Evolutionary conservation across 2,113 vertebrate species (phyloP).

Genomic region (Larimichthys polyactis): DNA sequence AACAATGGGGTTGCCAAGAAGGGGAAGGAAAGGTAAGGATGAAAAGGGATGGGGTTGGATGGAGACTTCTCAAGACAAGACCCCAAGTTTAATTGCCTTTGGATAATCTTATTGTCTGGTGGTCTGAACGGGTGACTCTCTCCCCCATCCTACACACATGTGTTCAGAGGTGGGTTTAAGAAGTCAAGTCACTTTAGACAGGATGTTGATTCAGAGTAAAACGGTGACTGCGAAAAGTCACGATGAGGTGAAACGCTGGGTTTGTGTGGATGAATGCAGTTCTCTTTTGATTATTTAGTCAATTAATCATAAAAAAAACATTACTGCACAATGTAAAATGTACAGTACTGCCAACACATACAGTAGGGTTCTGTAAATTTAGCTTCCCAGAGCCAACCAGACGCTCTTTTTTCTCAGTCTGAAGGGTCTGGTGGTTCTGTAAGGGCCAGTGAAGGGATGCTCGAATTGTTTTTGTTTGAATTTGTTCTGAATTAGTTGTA

Average conservation of each 20-base stretch:
- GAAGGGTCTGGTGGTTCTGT: too few species aligned
- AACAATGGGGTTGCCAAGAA: slow-evolving; percentile 79
- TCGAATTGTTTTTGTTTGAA: too few species aligned
- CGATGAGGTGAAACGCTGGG: neutral
- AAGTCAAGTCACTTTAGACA: slow-evolving; percentile 39
- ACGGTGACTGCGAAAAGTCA: neutral
- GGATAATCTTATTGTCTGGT: slow-evolving; percentile 79
- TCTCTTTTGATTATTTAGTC: neutral
- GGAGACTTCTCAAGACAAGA: slow-evolving; percentile 70
- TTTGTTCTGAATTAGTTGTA: too few species aligned
- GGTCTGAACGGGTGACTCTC: slow-evolving; percentile 52
- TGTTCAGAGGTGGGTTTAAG: slow-evolving; percentile 32
- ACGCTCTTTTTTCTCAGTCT: too few species aligned
- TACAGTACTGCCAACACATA: neutral
- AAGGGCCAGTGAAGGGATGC: too few species aligned
- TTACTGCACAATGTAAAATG: too few species aligned
- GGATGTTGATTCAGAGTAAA: slow-evolving; percentile 15
- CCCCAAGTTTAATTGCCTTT: slow-evolving; percentile 83
- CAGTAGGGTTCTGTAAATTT: neutral
- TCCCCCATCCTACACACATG: slow-evolving; percentile 34
- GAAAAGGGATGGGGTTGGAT: slow-evolving; percentile 60
- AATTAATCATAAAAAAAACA: neutral
- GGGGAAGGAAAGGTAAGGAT: slow-evolving; percentile 65
- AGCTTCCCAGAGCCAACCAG: too few species aligned
- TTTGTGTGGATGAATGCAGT: neutral